A percentile compares a stretch with the other conserved stretches of the same genome.
phyloP scores from a whole-genome alignment of 2,888 invertebrate genomes.

The Drosophila algonquin region DNA sequence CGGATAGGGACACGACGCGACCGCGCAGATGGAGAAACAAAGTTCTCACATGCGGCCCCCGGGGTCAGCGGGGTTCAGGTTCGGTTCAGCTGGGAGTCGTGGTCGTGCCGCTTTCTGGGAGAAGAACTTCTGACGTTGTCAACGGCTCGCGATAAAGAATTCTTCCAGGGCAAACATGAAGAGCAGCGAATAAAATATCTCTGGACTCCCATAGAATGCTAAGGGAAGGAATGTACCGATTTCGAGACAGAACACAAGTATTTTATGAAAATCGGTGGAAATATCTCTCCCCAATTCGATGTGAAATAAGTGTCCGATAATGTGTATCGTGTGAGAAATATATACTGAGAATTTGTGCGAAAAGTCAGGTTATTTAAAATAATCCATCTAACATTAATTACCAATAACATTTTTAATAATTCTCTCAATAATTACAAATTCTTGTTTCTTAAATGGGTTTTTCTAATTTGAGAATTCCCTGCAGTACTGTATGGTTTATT shows the following conservation, averaged over 20 bases:
- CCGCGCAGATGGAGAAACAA: conserved; percentile 43
- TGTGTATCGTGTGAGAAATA: too few species aligned
- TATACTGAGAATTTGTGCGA: too few species aligned
- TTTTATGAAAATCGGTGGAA: too few species aligned
- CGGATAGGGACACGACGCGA: conserved; percentile 57
- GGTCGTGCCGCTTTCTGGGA: conserved; percentile 41
- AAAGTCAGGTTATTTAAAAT: too few species aligned
- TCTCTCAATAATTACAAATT: not conserved
- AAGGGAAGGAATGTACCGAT: too few species aligned
- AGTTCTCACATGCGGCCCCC: conserved; percentile 72
- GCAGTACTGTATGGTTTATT: not conserved
- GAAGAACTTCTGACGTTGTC: conserved; percentile 27
- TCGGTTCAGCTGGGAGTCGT: conserved; percentile 63
- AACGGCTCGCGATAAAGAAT: conserved; percentile 35
- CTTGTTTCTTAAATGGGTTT: not conserved
- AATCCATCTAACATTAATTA: not conserved
- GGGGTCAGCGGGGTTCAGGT: conserved; percentile 68
- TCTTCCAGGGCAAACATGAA: not conserved
- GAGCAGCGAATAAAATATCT: not conserved
- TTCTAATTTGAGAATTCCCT: not conserved
- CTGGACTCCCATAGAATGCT: not conserved
- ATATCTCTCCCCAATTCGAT: too few species aligned
- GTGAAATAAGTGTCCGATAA: too few species aligned
- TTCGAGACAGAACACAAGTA: too few species aligned
- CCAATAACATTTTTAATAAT: not conserved